Percentiles rank a stretch among this genome's conserved stretches.
Conservation (phyloP, 2,888 invertebrate genomes). For the Drosophila parthenogenetica region DNA sequence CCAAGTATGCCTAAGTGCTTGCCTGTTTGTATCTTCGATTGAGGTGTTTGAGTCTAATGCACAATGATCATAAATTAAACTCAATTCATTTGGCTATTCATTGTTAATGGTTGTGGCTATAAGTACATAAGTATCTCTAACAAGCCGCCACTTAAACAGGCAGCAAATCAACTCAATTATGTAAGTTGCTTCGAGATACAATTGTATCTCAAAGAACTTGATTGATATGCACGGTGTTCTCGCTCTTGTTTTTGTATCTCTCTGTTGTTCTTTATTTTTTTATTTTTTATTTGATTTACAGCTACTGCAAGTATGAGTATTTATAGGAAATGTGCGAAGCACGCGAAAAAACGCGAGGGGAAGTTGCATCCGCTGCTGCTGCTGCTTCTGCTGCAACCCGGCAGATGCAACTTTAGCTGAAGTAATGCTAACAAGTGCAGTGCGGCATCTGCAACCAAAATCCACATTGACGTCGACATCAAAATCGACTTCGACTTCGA, state of each 20-base stretch:
- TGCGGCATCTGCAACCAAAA: conserved; percentile 16
- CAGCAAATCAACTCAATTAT: conserved; percentile 39
- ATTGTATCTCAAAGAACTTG: conserved; percentile 54
- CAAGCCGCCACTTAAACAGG: conserved; percentile 56
- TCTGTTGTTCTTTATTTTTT: background rate
- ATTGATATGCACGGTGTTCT: conserved; percentile 50
- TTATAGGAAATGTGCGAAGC: conserved; percentile 58
- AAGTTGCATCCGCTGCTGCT: conserved; percentile 25
- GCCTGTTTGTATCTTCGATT: conserved; percentile 27
- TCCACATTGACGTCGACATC: conserved; percentile 8
- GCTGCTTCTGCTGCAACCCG: conserved; percentile 2
- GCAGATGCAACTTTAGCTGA: conserved; percentile 46
- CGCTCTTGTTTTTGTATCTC: conserved; percentile 17
- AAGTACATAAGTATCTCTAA: conserved; percentile 43
- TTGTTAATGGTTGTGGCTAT: conserved; percentile 22
- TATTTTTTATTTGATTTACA: conserved; percentile 55
- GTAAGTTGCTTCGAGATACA: conserved; percentile 48
- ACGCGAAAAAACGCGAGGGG: conserved; percentile 53
- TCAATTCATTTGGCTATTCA: conserved; percentile 51
- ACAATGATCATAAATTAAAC: conserved; percentile 52
- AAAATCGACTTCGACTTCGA: conserved; percentile 9
- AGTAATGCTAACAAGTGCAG: conserved; percentile 53
- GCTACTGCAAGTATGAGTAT: conserved; percentile 46
- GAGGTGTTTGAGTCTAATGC: conserved; percentile 54
- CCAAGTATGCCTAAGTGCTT: conserved; percentile 4